phyloP scores from a whole-genome alignment of 2,113 vertebrate genomes.

The Bubo scandiacus region DNA sequence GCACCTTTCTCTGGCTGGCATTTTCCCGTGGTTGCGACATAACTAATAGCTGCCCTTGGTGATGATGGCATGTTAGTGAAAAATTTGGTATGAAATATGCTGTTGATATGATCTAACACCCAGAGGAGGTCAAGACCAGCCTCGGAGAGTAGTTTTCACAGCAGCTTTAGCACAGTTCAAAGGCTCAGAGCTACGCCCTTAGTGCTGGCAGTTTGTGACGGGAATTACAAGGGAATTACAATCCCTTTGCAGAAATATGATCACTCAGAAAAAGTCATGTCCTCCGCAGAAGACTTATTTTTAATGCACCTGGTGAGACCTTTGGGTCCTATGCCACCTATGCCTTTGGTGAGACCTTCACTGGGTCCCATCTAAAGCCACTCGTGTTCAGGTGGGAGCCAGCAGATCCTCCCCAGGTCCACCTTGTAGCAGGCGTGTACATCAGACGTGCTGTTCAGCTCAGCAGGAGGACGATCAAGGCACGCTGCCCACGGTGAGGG shows the following conservation, averaged over 20 bases:
- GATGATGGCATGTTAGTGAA: background rate
- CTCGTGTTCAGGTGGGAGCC: background rate
- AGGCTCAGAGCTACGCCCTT: background rate
- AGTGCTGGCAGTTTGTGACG: background rate
- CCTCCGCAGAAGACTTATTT: background rate
- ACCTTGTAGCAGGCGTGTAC: background rate
- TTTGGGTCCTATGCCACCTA: background rate
- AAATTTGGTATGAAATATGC: background rate
- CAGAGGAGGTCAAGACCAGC: background rate
- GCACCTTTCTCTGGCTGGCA: background rate
- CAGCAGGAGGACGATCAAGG: background rate
- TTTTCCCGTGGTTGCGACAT: background rate
- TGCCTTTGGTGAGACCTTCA: background rate
- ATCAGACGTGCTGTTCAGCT: background rate
- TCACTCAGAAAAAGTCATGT: background rate
- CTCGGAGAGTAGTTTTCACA: background rate
- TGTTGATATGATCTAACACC: background rate
- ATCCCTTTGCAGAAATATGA: background rate
- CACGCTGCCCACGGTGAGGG: accelerated
- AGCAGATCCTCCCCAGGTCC: background rate
- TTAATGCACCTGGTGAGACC: background rate
- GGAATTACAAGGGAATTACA: background rate
- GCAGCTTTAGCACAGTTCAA: background rate
- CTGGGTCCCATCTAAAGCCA: background rate
- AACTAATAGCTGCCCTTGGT: background rate